A percentile compares a stretch with the other conserved stretches of the same genome.
Conservation (phyloP, 2,797 vertebrate species). For the Eptatretus atami region DNA sequence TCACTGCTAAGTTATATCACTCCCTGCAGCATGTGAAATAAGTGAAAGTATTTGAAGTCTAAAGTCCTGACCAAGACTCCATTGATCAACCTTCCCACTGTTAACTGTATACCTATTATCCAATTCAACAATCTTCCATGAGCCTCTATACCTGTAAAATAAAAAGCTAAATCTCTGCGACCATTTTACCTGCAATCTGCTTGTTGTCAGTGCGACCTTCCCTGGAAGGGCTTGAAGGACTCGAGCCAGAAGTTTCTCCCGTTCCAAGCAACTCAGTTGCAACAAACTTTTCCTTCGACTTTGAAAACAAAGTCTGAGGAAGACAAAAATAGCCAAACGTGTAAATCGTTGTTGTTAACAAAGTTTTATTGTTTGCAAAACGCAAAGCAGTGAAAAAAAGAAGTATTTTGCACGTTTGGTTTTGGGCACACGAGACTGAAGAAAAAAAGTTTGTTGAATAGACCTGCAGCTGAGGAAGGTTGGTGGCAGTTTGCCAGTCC, state of each 20-base stretch:
- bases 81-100: background rate
- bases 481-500: constrained; percentile 70
- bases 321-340: constrained; percentile 6
- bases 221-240: too few relatives aligned
- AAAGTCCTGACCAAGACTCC: constrained; percentile 1
- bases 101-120: constrained; percentile 2
- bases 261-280: constrained; percentile 13
- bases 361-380: too few relatives aligned
- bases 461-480: constrained; percentile 56
- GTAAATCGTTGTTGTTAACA: too few relatives aligned
- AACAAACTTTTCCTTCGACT: constrained; percentile 58
- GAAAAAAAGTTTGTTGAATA: background rate
- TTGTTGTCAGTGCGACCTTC: too few relatives aligned
- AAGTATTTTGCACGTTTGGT: too few relatives aligned
- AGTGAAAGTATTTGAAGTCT: too few relatives aligned
- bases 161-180: constrained; percentile 1
- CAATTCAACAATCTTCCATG: background rate
- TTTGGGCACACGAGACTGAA: too few relatives aligned
- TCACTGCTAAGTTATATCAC: too few relatives aligned
- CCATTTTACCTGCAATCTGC: constrained; percentile 13
- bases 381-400: constrained; percentile 1
- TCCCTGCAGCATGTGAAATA: too few relatives aligned
- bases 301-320: constrained; percentile 45
- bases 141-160: background rate
- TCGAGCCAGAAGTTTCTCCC: too few relatives aligned